These are phyloP conservation scores for Rhinatrema bivittatum DNA, from an alignment of 2,797 vertebrate species.

Conservation along the genomic window DNA sequence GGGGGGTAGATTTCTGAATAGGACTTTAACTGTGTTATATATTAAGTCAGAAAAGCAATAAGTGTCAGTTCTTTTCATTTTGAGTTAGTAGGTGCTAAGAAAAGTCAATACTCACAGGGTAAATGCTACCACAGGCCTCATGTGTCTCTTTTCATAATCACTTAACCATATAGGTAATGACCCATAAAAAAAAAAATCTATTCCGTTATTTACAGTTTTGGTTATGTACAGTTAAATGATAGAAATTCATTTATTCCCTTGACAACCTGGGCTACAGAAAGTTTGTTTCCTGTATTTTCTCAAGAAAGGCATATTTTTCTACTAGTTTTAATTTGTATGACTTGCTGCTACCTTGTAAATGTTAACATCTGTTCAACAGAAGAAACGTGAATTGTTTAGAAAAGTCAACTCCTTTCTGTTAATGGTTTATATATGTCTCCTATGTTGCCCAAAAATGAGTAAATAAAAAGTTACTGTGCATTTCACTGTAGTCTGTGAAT, in stretches of 20 bases:
- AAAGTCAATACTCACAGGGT: constrained; percentile 27
- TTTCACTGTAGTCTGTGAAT: too few relatives aligned
- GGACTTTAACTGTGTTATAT: background rate
- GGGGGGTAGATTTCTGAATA: constrained; percentile 15
- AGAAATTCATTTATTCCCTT: constrained; percentile 22
- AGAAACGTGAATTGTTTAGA: too few relatives aligned
- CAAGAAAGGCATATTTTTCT: background rate
- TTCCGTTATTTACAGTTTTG: constrained; percentile 30
- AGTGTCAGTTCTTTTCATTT: constrained; percentile 14
- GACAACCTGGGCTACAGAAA: constrained; percentile 12
- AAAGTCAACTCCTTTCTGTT: too few relatives aligned
- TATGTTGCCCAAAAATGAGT: too few relatives aligned
- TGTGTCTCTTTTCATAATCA: constrained; percentile 25
- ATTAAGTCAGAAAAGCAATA: constrained; percentile 4
- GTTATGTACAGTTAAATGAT: constrained; percentile 17
- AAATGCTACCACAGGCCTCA: constrained; percentile 12
- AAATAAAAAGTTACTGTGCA: too few relatives aligned
- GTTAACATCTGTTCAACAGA: constrained; percentile 16
- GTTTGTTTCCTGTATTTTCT: constrained; percentile 1
- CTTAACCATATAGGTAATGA: constrained; percentile 22
- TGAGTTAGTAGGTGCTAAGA: constrained; percentile 18
- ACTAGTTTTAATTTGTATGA: background rate
- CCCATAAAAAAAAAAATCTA: constrained; percentile 28
- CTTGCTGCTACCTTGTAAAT: constrained; percentile 9
- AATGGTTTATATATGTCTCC: too few relatives aligned